These are phyloP conservation scores for Zingel zingel DNA, from an alignment of 2,113 vertebrate species.

Conservation along the genomic window DNA sequence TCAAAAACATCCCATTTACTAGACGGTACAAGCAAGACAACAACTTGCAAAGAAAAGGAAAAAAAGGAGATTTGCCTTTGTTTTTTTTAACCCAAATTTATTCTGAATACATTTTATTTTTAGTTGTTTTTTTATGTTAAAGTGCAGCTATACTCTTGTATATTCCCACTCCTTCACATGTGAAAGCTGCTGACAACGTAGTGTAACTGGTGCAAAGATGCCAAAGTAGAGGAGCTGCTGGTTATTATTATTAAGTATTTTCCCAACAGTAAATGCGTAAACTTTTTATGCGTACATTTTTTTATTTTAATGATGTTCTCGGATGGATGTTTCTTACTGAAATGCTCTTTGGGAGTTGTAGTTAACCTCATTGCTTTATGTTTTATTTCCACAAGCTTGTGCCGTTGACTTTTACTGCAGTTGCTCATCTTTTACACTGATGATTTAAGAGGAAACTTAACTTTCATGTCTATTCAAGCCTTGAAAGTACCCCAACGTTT, in stretches of 20 bases:
- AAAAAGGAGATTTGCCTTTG: background rate
- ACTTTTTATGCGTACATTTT: too few relatives aligned
- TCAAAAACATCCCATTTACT: constrained; percentile 49
- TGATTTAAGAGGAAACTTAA: background rate
- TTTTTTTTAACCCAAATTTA: background rate
- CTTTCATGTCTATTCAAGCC: background rate
- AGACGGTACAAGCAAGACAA: constrained; percentile 27
- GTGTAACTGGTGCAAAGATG: background rate
- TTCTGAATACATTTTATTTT: background rate
- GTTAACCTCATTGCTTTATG: background rate
- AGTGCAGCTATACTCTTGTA: background rate
- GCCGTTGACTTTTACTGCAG: background rate
- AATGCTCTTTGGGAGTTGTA: background rate
- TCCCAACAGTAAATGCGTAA: background rate
- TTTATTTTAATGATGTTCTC: background rate
- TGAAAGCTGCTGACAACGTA: background rate
- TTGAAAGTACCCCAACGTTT: background rate
- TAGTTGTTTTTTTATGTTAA: background rate
- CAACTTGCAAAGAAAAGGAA: background rate
- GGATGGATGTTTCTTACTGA: background rate
- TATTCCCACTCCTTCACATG: background rate
- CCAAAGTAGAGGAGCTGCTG: background rate
- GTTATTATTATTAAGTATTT: background rate
- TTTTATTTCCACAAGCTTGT: background rate
- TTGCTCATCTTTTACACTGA: background rate